Base-by-base conservation (phyloP, 92 coral and sea anemone species). In the Blastomussa wellsi region DNA sequence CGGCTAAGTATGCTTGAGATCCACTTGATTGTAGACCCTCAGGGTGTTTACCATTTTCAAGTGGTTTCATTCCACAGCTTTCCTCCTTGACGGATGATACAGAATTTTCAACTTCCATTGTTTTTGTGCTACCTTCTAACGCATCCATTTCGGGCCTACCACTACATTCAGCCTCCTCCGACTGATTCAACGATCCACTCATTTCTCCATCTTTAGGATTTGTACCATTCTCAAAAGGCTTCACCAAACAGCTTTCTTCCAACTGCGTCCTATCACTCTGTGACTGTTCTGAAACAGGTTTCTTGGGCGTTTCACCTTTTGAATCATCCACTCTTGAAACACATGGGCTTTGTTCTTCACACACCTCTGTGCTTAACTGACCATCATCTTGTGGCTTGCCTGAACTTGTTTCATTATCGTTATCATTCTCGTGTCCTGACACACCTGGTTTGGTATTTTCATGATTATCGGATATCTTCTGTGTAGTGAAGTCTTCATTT, bases 381-480 rank as follows among this genome's bases (percentile, higher is more conserved):
- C 28, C 68, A 44, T 5, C 36, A 29, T 44, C 37, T 74, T 74
- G 32, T 42, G 12, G 47, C 47, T 38, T 12, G 3, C 8, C 76
- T 38, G 75, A 70, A 36, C 20, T 70, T 70, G 76, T 17, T 72
- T 38, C 24, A 37, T 24, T 20, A 32, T 38, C 24, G 5, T 39
- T 62, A 35, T 17, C 33, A 62, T 57, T 57, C 65, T 24, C 17
- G 1, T 74, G 20, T 72, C 15, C 77, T 41, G 52, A 26, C n/a
- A 49, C n/a, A n/a, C 77, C 33, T 72, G 53, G 32, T 41, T 72
- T 72, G 55, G 77, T 22, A 72, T 41, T 38, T 42, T 72, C 52
- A 41, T 10, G 31, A 52, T 26, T 51, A 29, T 74, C 35, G 4
- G 37, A 75, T 29, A 22, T 42, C 53, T 49, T 74, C 36, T 42